A percentile compares a stretch with the other conserved stretches of the same genome.
Conservation (phyloP, 2,113 vertebrate species). For the Bufo gargarizans region DNA sequence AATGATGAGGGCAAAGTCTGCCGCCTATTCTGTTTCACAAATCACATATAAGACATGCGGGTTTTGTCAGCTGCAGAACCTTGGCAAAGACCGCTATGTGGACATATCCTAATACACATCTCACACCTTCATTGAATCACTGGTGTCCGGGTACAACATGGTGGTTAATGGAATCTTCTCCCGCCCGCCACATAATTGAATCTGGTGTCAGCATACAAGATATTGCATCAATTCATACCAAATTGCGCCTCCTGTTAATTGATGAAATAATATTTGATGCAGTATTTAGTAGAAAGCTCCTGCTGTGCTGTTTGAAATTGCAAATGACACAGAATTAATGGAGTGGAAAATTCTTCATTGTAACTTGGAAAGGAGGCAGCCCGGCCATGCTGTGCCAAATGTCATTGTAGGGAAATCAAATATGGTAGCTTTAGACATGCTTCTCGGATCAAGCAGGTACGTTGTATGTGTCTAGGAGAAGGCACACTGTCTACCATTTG, state of each 20-base stretch:
- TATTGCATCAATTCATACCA: conserved; percentile 25
- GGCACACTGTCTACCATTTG: neutral
- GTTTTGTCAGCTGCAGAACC: too few species aligned
- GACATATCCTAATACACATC: neutral
- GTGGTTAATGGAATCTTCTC: conserved; percentile 14
- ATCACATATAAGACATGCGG: too few species aligned
- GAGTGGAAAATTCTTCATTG: conserved; percentile 47
- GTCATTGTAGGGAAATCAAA: neutral
- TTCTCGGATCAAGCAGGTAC: neutral
- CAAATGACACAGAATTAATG: conserved; percentile 45
- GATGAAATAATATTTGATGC: conserved; percentile 47
- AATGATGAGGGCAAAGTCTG: too few species aligned
- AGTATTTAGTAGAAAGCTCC: conserved; percentile 27
- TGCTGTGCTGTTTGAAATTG: conserved; percentile 21
- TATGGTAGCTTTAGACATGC: neutral
- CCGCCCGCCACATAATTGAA: conserved; percentile 6
- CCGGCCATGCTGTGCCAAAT: conserved; percentile 12
- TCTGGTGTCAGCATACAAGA: conserved; percentile 1
- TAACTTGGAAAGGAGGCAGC: conserved; percentile 7
- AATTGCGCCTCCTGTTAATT: conserved; percentile 26
- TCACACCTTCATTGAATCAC: neutral
- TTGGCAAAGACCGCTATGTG: too few species aligned
- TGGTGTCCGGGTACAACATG: neutral
- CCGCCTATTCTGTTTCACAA: too few species aligned
- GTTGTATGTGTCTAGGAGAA: neutral